Evolutionary conservation across 2,888 invertebrate species (phyloP), one percentile per base, ranked within the genome.

Genomic region (Pollenia angustigena): DNA sequence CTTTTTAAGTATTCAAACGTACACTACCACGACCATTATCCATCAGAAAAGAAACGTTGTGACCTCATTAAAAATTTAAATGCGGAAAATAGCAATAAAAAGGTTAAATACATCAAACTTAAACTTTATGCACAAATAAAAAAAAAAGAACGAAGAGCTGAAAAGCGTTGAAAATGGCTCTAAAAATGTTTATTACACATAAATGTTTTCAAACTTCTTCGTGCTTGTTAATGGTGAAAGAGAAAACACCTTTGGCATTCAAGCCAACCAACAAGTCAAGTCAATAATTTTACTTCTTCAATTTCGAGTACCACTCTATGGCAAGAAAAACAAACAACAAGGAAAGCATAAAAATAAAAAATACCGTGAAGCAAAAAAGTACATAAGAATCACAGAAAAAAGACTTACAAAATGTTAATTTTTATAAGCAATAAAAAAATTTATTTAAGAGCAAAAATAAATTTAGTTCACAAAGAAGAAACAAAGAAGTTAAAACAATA

Each of bases 21-120:
- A 7, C 14, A 3, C n/a, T 3, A 9, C 0, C 23, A 56, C 11
- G 16, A 42, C 1, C 16, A 71, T 54, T 18, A 18, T 12, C 4
- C 10, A 9, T 11, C 6, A n/a, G 12, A 64, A 64, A 50, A 58
- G 4, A 40, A 48, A 46, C 18, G 46, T 44, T n/a, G 52, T 52
- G 46, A 44, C 56, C 76, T 83, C 72, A 72, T 83, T 72, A 72
- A 58, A 83, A 68, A 46, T 79, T n/a, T 42, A 69, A 80, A 80
- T 75, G 12, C 60, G 42, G 50, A 23, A 75, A 75, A 64, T 54
- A 23, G 18, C 44, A 58, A 52, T 48, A 50, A 72, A 79, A 69
- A 48, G 54, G 68, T 75, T 75, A 46, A 80, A 69, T 54, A 56
- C 60, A 48, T 62, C 48, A 46, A 60, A 54, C 48, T 40, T 23